phyloP scores from a whole-genome alignment of 2,888 invertebrate genomes.

The Notodonta ziczac region DNA sequence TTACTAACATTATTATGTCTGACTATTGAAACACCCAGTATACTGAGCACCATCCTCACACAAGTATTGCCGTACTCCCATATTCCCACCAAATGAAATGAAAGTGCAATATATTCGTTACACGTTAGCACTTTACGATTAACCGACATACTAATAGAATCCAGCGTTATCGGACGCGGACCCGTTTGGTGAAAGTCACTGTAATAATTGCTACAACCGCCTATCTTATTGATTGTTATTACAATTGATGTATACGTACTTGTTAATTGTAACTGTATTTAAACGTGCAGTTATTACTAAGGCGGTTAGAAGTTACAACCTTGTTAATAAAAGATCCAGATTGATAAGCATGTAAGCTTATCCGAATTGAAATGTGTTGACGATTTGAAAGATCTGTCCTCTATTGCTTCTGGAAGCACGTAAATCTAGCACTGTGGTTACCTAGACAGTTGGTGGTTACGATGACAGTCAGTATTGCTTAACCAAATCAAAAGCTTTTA shows the following conservation, averaged over 20 bases:
- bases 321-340: too few species aligned
- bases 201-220: slow-evolving; percentile 26
- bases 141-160: slow-evolving; percentile 35
- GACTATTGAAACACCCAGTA: too few species aligned
- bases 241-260: slow-evolving; percentile 2
- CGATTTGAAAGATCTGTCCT: too few species aligned
- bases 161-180: slow-evolving; percentile 26
- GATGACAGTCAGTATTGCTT: too few species aligned
- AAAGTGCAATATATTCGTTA: slow-evolving; percentile 38
- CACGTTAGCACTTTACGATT: slow-evolving; percentile 25
- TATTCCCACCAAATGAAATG: slow-evolving; percentile 27
- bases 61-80: slow-evolving; percentile 6
- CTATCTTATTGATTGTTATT: slow-evolving; percentile 35
- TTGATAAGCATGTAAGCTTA: too few species aligned
- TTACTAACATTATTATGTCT: too few species aligned
- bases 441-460: too few species aligned
- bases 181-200: slow-evolving; percentile 33
- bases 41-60: not conserved
- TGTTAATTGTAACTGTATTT: not conserved
- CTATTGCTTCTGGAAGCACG: too few species aligned
- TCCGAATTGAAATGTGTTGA: too few species aligned
- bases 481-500: too few species aligned
- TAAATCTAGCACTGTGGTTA: too few species aligned
- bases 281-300: not conserved
- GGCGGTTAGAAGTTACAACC: not conserved